phyloP scores from a whole-genome alignment of 2,888 invertebrate species.

The Phasia obesa region DNA sequence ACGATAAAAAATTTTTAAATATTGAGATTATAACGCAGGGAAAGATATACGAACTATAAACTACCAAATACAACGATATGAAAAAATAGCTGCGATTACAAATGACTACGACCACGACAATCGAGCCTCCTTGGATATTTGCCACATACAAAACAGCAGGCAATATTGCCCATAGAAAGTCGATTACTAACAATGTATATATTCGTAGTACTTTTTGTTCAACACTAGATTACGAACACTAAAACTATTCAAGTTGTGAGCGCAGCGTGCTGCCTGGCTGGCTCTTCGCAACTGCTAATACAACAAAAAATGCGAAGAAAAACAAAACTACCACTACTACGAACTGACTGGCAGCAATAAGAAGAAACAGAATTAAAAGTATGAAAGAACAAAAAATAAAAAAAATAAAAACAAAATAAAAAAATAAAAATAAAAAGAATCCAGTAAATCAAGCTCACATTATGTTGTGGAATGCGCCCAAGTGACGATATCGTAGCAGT shows the following conservation, averaged over 20 bases:
- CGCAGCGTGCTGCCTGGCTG: slow-evolving; percentile 17
- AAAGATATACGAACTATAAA: slow-evolving; percentile 49
- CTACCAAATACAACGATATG: slow-evolving; percentile 23
- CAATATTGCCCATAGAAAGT: slow-evolving; percentile 39
- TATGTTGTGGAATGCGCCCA: slow-evolving; percentile 81
- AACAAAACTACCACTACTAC: slow-evolving; percentile 3
- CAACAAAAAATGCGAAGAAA: slow-evolving; percentile 19
- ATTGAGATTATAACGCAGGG: slow-evolving; percentile 9
- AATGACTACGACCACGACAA: slow-evolving; percentile 53
- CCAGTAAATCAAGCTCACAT: slow-evolving; percentile 81
- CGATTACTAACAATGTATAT: slow-evolving; percentile 3
- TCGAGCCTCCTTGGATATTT: slow-evolving; percentile 59
- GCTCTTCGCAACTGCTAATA: slow-evolving; percentile 40
- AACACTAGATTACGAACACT: background rate
- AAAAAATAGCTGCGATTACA: slow-evolving; percentile 56
- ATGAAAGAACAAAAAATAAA: slow-evolving; percentile 25
- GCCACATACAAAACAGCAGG: slow-evolving; percentile 10
- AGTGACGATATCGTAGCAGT: slow-evolving; percentile 81
- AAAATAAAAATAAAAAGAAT: slow-evolving; percentile 73
- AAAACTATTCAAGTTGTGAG: slow-evolving; percentile 16
- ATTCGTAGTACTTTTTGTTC: background rate
- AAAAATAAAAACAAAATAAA: slow-evolving; percentile 19
- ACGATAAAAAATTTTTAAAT: background rate
- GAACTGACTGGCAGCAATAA: slow-evolving; percentile 29
- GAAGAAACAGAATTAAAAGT: slow-evolving; percentile 56